Evolutionary conservation across 2,888 invertebrate genomes (phyloP).

Genomic region (Nomada goodeniana): DNA sequence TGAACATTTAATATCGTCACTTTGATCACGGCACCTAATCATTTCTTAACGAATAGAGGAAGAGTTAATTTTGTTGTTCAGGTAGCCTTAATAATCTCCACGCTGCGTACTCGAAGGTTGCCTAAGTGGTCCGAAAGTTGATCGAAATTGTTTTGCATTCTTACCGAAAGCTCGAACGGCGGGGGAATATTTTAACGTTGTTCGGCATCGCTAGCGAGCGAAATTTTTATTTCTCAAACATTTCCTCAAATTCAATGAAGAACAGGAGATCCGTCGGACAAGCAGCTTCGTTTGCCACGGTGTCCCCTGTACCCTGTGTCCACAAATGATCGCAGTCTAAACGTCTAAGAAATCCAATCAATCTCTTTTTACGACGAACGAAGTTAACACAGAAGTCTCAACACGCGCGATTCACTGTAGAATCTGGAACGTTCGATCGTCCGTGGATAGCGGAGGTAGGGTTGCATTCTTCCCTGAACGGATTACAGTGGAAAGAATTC

Average conservation of each 20-base stretch:
- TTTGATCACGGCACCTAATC: too few relatives aligned
- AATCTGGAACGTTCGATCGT: slow-evolving; percentile 51
- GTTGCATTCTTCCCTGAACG: slow-evolving; percentile 74
- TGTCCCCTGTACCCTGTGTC: neutral
- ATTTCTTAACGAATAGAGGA: too few relatives aligned
- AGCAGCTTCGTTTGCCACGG: slow-evolving; percentile 20
- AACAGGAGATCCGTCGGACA: slow-evolving; percentile 3
- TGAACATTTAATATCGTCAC: too few relatives aligned
- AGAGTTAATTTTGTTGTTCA: slow-evolving; percentile 37
- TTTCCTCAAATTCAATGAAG: neutral
- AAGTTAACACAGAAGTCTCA: slow-evolving; percentile 37
- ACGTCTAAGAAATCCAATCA: slow-evolving; percentile 22
- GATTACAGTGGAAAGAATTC: slow-evolving; percentile 75
- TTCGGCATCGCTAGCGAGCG: too few relatives aligned
- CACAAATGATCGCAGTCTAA: neutral
- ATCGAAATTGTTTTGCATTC: slow-evolving; percentile 60
- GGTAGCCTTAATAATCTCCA: slow-evolving; percentile 44
- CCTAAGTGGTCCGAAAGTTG: slow-evolving; percentile 45
- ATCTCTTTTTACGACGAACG: slow-evolving; percentile 14
- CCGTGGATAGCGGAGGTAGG: slow-evolving; percentile 27
- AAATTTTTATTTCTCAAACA: too few relatives aligned
- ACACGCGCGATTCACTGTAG: neutral
- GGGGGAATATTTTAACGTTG: too few relatives aligned
- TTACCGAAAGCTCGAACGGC: too few relatives aligned
- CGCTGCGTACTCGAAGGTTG: slow-evolving; percentile 48